Conservation (phyloP, 2,888 invertebrate genomes). For the Taenaris catops region DNA sequence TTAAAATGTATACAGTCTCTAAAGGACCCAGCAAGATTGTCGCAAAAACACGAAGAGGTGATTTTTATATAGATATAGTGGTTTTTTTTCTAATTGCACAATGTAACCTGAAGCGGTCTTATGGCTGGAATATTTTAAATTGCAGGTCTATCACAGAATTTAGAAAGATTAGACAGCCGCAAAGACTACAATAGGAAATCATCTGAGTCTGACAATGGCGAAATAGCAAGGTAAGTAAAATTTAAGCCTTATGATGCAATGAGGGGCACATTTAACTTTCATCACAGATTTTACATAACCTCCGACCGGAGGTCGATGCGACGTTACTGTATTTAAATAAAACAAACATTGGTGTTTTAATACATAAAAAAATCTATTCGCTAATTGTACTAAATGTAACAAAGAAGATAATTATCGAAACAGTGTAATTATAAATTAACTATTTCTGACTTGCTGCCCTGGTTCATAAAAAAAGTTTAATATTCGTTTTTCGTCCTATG, state of each 20-base stretch:
- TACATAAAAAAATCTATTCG: too few relatives aligned
- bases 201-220: slow-evolving; percentile 83
- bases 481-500: too few relatives aligned
- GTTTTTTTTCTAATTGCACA: slow-evolving; percentile 11
- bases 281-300: slow-evolving; percentile 75
- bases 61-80: slow-evolving; percentile 11
- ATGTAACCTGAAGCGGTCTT: slow-evolving; percentile 25
- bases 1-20: slow-evolving; percentile 91
- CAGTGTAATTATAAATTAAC: too few relatives aligned
- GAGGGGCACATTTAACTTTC: slow-evolving; percentile 40
- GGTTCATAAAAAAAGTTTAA: too few relatives aligned
- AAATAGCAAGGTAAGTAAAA: slow-evolving; percentile 81
- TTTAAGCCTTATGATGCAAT: slow-evolving; percentile 33
- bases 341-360: slow-evolving; percentile 3
- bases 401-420: too few relatives aligned
- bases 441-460: too few relatives aligned
- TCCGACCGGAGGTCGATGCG: slow-evolving; percentile 32
- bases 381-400: too few relatives aligned
- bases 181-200: slow-evolving; percentile 85
- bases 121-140: slow-evolving; percentile 38
- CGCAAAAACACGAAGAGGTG: slow-evolving; percentile 91
- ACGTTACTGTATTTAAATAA: slow-evolving; percentile 10
- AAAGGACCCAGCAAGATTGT: slow-evolving; percentile 94
- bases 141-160: slow-evolving; percentile 89
- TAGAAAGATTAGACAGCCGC: slow-evolving; percentile 88